Conservation (phyloP, 2,888 invertebrate species). For the Margaritifera margaritifera region DNA sequence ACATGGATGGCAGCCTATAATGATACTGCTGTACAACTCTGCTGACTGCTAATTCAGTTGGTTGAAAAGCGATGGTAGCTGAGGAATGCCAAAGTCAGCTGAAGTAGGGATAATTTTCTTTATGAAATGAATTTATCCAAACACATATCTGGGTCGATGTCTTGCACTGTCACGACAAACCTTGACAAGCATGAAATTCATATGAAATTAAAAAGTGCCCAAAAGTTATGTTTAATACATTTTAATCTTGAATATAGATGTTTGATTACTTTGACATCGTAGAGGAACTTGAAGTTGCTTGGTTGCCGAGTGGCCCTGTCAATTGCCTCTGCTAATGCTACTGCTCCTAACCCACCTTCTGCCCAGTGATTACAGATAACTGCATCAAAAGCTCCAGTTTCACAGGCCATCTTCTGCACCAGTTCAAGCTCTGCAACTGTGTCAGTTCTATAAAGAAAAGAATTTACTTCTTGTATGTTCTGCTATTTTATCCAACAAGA, state of each 20-base stretch:
- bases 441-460: conserved; percentile 80
- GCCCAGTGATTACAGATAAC: conserved; percentile 92
- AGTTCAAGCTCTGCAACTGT: conserved; percentile 87
- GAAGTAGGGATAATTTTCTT: too few species aligned
- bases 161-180: too few species aligned
- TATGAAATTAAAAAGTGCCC: not conserved
- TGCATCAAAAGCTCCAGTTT: conserved; percentile 90
- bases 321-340: conserved; percentile 89
- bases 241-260: not conserved
- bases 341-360: conserved; percentile 90
- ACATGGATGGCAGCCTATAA: too few species aligned
- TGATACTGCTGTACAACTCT: too few species aligned
- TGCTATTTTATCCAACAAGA: too few species aligned
- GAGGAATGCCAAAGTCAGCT: too few species aligned
- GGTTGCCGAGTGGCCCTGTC: conserved; percentile 82
- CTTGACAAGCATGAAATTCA: not conserved
- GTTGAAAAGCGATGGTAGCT: too few species aligned
- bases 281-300: conserved; percentile 76
- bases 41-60: too few species aligned
- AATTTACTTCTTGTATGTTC: not conserved
- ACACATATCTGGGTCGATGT: too few species aligned
- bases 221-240: too few species aligned
- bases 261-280: conserved; percentile 70
- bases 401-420: conserved; percentile 81
- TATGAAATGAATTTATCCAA: too few species aligned